Evolutionary conservation across 1,140 invertebrate genomes (phyloP), one percentile per base, ranked within the genome.

Genomic region (Drosophila rufa): DNA sequence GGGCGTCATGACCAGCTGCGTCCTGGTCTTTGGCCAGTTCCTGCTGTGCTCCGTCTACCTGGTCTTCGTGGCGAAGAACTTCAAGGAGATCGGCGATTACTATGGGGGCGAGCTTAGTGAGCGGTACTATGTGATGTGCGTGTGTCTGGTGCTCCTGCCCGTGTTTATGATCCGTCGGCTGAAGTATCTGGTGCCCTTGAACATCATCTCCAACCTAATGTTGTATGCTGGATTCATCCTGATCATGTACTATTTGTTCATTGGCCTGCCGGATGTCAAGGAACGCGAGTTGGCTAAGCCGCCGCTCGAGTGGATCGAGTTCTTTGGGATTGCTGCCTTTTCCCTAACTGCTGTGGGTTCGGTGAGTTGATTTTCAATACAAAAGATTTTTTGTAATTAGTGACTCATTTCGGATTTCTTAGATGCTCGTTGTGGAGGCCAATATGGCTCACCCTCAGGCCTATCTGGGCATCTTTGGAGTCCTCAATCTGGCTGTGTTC

Each of bases 371-470:
- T 36, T 15, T 27, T 27, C 1, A 6, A 27, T 25, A 27, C 6
- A 1, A 7, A 3, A 7, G 14, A 22, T 22, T 9, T 7, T 1
- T 33, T 1, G 0, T 4, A 19, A 17, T 6, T 9, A 7, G 1
- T 3, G 2, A n/a, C 8, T 11, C 8, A 0, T 5, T 36, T 33
- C 1, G 27, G 19, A 19, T 19, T 22, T 33, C 1, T 0, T 12
- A 87, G 83, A 87, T 87, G 83, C 76, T 87, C 5, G 83, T 87
- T 1, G 83, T 87, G 7, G 83, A 87, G 60, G 84, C 83, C 0
- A 76, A 87, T 6, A 87, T 87, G 83, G 65, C 60, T 0, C 76
- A 83, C 25, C 83, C 83, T 0, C 27, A 89, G 27, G 64, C 40
- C 33, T 87, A 87, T 45, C 61, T 87, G 12, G 83, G 83, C 6